These are phyloP conservation scores for Equus przewalskii DNA, from an alignment of 2,113 vertebrate species.

Conservation along the genomic window DNA sequence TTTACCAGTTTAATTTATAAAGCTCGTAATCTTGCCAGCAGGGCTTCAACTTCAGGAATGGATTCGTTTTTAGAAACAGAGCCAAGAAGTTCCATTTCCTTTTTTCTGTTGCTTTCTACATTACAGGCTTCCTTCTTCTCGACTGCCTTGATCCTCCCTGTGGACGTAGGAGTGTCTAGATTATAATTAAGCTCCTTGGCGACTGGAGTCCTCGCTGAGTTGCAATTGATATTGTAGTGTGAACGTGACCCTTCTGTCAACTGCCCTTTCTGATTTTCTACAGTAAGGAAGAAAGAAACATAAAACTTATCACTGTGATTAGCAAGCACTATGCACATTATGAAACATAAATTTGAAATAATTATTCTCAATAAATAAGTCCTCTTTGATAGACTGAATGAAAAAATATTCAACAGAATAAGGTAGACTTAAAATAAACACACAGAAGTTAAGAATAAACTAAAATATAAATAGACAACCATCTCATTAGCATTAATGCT, in stretches of 20 bases:
- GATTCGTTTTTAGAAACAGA: constrained; percentile 88
- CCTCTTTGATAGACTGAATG: constrained; percentile 55
- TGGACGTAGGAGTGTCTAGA: constrained; percentile 88
- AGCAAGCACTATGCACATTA: constrained; percentile 56
- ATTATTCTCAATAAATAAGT: constrained; percentile 30
- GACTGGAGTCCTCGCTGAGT: constrained; percentile 88
- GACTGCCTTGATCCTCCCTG: constrained; percentile 82
- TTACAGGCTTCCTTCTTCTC: constrained; percentile 86
- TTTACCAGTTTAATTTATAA: constrained; percentile 88
- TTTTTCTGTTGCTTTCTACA: constrained; percentile 86
- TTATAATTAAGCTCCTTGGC: constrained; percentile 93
- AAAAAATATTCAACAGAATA: constrained; percentile 43
- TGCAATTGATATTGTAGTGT: constrained; percentile 91
- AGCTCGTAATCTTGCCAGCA: constrained; percentile 95
- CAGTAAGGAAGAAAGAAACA: constrained; percentile 80
- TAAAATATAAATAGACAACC: not conserved
- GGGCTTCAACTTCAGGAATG: constrained; percentile 94
- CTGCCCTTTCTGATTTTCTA: constrained; percentile 95
- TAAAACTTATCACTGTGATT: constrained; percentile 68
- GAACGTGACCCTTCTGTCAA: constrained; percentile 92
- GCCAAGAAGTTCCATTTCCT: constrained; percentile 83
- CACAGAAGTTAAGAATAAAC: not conserved
- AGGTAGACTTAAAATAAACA: constrained; percentile 55
- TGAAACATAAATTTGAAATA: constrained; percentile 70
- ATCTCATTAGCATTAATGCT: not conserved